Evolutionary conservation across 2,113 vertebrate species (phyloP).

Genomic region (Tupaia chinensis): DNA sequence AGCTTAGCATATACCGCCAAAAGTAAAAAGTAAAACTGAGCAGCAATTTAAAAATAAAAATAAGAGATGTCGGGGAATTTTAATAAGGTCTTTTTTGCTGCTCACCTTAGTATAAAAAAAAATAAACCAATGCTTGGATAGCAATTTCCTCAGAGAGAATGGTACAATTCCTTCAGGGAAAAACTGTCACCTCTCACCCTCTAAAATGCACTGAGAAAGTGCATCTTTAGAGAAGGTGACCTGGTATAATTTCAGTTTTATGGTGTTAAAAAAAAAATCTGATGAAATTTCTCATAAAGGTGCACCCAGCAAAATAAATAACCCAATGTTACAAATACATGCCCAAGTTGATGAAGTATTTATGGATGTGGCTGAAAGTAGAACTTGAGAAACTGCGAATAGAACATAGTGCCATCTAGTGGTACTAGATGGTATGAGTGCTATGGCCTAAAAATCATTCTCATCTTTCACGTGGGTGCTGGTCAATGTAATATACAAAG

Average conservation of each 20-base stretch:
- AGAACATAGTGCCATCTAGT: conserved; percentile 76
- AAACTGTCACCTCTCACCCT: conserved; percentile 58
- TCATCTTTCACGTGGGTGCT: neutral
- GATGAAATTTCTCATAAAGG: conserved; percentile 61
- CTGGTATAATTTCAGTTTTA: conserved; percentile 58
- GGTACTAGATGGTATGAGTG: neutral
- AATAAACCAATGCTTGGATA: conserved; percentile 35
- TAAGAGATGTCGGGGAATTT: conserved; percentile 43
- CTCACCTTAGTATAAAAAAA: conserved; percentile 60
- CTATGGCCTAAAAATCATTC: neutral
- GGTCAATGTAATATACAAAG: neutral
- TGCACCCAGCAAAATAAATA: conserved; percentile 64
- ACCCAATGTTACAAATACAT: conserved; percentile 57
- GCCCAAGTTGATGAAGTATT: conserved; percentile 68
- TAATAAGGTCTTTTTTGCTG: conserved; percentile 23
- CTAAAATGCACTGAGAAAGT: neutral
- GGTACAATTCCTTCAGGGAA: neutral
- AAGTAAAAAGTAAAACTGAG: conserved; percentile 36
- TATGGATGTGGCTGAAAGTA: neutral
- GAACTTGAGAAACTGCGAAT: conserved; percentile 7
- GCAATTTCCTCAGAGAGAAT: conserved; percentile 52
- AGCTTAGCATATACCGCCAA: neutral
- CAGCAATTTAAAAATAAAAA: conserved; percentile 55
- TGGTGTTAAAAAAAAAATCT: conserved; percentile 44
- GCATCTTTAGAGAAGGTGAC: conserved; percentile 51